Conservation (phyloP, 2,113 vertebrate species). For the Eulemur macaco region DNA sequence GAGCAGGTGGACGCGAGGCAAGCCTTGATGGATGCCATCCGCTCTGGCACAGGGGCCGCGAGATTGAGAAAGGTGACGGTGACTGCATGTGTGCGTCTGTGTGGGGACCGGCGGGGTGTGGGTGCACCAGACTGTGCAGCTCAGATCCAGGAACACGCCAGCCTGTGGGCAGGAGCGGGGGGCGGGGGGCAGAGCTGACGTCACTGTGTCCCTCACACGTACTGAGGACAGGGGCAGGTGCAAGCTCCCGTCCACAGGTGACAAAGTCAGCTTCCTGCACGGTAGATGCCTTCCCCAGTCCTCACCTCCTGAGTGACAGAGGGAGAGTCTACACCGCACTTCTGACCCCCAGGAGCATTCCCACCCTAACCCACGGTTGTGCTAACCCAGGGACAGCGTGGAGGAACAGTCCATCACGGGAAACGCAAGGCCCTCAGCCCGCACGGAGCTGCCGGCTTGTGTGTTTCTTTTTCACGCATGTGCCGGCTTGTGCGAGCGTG, state of each 20-base stretch:
- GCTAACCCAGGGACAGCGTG: neutral
- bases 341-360: fast-evolving
- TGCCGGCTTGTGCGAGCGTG: neutral
- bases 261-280: neutral
- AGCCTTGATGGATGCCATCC: conserved; percentile 94
- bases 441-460: fast-evolving
- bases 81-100: fast-evolving
- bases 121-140: fast-evolving
- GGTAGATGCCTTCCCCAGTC: neutral
- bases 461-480: neutral
- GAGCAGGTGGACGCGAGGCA: conserved; percentile 84
- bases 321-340: fast-evolving
- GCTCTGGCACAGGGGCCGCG: conserved; percentile 92
- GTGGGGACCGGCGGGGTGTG: fast-evolving
- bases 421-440: fast-evolving
- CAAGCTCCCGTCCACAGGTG: neutral
- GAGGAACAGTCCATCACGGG: fast-evolving
- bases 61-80: conserved; percentile 91
- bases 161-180: no score
- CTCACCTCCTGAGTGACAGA: neutral
- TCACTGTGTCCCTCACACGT: neutral
- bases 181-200: neutral
- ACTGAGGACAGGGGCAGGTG: no score
- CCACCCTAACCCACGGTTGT: neutral
- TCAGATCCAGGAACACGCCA: neutral